Evolutionary conservation across 2,888 invertebrate genomes (phyloP).

Genomic region (Alloscopus bannaensis): DNA sequence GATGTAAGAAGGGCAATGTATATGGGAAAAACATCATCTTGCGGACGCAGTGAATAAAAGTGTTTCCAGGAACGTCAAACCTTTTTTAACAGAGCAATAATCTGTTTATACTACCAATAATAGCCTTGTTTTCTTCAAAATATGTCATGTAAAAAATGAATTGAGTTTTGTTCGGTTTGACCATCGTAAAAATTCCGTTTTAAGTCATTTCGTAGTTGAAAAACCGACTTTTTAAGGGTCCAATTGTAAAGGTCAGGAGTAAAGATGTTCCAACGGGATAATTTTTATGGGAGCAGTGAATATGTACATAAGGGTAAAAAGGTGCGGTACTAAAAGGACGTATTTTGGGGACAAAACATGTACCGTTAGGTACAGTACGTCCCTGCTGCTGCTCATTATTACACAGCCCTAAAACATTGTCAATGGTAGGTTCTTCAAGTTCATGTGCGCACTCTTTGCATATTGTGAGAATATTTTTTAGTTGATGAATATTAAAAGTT

Average conservation of each 20-base stretch:
- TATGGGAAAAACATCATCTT: too few species aligned
- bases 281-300: constrained; percentile 3
- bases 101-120: neutral
- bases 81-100: neutral
- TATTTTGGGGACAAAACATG: neutral
- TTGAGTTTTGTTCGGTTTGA: constrained; percentile 6
- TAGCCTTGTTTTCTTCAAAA: neutral
- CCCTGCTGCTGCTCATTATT: constrained; percentile 12
- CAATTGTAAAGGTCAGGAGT: constrained; percentile 39
- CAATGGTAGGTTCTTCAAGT: constrained; percentile 49
- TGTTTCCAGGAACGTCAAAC: too few species aligned
- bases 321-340: neutral
- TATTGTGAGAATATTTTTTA: too few species aligned
- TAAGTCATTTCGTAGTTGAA: neutral
- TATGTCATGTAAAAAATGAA: neutral
- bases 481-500: neutral
- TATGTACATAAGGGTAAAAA: constrained; percentile 22
- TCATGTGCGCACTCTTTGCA: constrained; percentile 37
- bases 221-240: neutral
- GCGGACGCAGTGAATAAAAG: too few species aligned
- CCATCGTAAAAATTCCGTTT: constrained; percentile 42
- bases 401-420: constrained; percentile 3
- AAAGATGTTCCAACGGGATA: constrained; percentile 8
- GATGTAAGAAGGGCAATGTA: too few species aligned
- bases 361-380: neutral